Conservation (phyloP, 2,113 vertebrate species). For the Globicephala melas region DNA sequence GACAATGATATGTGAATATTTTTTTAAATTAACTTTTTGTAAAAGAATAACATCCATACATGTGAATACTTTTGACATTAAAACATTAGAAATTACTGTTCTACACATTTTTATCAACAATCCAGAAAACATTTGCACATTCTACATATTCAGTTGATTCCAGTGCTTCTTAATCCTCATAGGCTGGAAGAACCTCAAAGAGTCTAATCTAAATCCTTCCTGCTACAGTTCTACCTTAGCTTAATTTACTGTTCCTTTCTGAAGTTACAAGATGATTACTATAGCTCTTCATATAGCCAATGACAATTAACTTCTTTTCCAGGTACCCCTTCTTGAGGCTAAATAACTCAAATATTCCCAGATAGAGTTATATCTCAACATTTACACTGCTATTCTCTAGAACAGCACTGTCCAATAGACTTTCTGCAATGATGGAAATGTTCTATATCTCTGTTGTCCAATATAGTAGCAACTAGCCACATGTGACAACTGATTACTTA, state of each 20-base stretch:
- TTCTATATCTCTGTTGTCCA: neutral
- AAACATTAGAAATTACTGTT: neutral
- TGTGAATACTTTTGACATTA: neutral
- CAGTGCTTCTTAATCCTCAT: neutral
- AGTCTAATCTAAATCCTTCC: neutral
- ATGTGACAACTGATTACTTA: neutral
- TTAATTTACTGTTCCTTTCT: neutral
- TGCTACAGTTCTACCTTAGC: neutral
- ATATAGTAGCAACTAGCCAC: neutral
- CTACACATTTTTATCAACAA: neutral
- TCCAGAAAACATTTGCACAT: neutral
- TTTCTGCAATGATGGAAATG: neutral
- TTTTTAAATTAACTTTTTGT: conserved; percentile 28
- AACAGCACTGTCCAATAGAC: neutral
- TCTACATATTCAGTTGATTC: neutral
- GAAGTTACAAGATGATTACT: neutral
- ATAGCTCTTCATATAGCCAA: neutral
- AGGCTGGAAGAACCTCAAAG: neutral
- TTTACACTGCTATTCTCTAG: neutral
- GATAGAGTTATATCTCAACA: neutral
- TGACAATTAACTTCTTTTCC: neutral
- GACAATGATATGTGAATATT: neutral
- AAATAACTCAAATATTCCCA: neutral
- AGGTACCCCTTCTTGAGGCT: neutral
- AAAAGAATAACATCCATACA: neutral